A percentile compares a stretch with the other conserved stretches of the same genome.
Evolutionary conservation across 2,888 invertebrate genomes (phyloP).

Genomic region (Drosophila fulvimacula): DNA sequence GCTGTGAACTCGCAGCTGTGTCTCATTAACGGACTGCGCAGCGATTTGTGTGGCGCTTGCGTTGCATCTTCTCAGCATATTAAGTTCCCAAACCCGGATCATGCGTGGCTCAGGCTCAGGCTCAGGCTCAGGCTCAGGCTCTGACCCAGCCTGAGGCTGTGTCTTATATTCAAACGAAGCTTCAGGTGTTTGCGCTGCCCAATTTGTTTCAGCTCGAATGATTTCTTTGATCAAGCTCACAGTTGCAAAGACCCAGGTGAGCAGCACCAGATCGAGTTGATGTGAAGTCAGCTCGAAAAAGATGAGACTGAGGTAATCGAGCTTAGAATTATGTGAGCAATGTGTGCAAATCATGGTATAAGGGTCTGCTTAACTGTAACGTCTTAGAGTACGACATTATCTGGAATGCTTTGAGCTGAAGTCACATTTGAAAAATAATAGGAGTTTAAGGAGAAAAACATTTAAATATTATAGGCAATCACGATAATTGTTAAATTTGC

Average conservation of each 20-base stretch:
- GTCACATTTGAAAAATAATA: background rate
- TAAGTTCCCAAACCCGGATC: slow-evolving; percentile 61
- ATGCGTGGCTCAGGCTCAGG: slow-evolving; percentile 36
- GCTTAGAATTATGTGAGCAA: slow-evolving; percentile 43
- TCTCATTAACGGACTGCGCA: slow-evolving; percentile 45
- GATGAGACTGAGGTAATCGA: slow-evolving; percentile 47
- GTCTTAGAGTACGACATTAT: background rate
- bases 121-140: slow-evolving; percentile 12
- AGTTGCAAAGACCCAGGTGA: slow-evolving; percentile 52
- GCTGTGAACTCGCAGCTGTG: slow-evolving; percentile 43
- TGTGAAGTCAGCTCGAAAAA: slow-evolving; percentile 43
- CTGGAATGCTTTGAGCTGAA: background rate
- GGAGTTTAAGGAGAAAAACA: no score
- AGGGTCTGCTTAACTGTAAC: slow-evolving; percentile 3
- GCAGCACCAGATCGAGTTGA: slow-evolving; percentile 45
- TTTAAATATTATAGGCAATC: background rate
- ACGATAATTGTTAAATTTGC: background rate
- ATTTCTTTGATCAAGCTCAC: slow-evolving; percentile 42
- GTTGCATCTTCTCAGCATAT: slow-evolving; percentile 79
- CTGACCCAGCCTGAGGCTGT: slow-evolving; percentile 17
- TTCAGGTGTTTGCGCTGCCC: slow-evolving; percentile 64
- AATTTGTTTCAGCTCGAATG: slow-evolving; percentile 60
- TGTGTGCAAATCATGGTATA: slow-evolving; percentile 11
- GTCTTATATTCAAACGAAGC: slow-evolving; percentile 10
- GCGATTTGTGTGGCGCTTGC: slow-evolving; percentile 60